Base-by-base conservation (phyloP, 2,113 vertebrate genomes). In the Toxotes jaculatrix region DNA sequence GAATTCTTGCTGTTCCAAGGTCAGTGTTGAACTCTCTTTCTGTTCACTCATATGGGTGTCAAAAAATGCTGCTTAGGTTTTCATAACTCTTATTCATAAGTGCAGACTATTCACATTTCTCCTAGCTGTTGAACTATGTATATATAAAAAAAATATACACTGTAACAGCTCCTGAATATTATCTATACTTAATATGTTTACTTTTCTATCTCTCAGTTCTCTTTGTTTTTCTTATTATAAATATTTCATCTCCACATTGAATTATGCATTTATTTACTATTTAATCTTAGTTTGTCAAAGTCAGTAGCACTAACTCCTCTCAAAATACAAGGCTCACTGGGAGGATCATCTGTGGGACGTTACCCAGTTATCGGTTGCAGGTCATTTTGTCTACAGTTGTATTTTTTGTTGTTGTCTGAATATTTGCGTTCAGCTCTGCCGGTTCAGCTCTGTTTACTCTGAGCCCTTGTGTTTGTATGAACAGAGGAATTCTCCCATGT, bases 391-490 rank as follows among this genome's bases (percentile, higher is more conserved):
- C 9, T 55, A 19, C 45, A 34, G 59, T 86, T 55, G 1, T 13
- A 4, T 34, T 57, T 55, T 51, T 72, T 67, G 10, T 63, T 43
- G 21, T 71, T 12, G 40, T 68, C 23, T 1, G 27, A 53, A 51
- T 77, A 42, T 80, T 87, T 69, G 31, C 65, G 38, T 43, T 76
- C 34, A 42, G 53, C 60, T 69, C 55, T 43, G 4, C 14, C 43
- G 27, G 10, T 42, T 38, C 42, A 32, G 76, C 73, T 70, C 60
- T 83, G 85, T 83, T 87, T 73, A 47, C 61, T 57, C 42, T 21
- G 27, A 61, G 14, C 32, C 45, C 8, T 61, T 12, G 19, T 49
- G 73, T 74, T 67, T 78, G 59, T 76, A 27, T 69, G 64, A 63
- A 66, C 59, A 61, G 45, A 59, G 56, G 36, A 62, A 32, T 61